These are phyloP conservation scores for Pterocles orientalis DNA, from an alignment of 2,113 vertebrate species.

Conservation along the genomic window DNA sequence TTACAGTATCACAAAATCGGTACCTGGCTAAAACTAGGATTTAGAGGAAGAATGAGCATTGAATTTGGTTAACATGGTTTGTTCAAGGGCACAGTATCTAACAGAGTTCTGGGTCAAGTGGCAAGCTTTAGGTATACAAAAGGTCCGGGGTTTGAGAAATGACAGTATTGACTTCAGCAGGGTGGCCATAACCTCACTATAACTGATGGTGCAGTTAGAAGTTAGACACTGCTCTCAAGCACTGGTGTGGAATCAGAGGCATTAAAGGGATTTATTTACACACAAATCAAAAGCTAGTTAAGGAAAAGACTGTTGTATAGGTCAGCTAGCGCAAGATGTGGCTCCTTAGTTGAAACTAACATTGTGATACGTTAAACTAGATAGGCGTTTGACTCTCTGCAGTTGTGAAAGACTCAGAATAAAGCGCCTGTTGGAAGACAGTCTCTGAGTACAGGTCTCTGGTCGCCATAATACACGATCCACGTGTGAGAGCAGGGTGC, in stretches of 20 bases:
- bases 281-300: neutral
- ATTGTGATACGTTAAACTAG: neutral
- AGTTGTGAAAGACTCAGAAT: neutral
- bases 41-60: neutral
- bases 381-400: neutral
- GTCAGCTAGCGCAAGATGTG: neutral
- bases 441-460: neutral
- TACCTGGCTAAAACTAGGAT: neutral
- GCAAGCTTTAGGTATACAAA: neutral
- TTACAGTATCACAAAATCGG: neutral
- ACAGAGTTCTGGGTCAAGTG: neutral
- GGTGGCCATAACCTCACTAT: neutral
- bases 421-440: neutral
- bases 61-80: rapidly evolving
- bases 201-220: neutral
- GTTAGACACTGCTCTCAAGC: rapidly evolving
- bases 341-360: neutral
- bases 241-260: rapidly evolving
- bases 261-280: neutral
- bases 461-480: neutral
- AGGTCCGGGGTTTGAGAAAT: neutral
- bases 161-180: neutral
- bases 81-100: neutral
- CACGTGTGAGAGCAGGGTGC: neutral
- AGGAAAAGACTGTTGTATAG: neutral